Evolutionary conservation across 2,888 invertebrate species (phyloP).

Genomic region (Eilema sororculum): DNA sequence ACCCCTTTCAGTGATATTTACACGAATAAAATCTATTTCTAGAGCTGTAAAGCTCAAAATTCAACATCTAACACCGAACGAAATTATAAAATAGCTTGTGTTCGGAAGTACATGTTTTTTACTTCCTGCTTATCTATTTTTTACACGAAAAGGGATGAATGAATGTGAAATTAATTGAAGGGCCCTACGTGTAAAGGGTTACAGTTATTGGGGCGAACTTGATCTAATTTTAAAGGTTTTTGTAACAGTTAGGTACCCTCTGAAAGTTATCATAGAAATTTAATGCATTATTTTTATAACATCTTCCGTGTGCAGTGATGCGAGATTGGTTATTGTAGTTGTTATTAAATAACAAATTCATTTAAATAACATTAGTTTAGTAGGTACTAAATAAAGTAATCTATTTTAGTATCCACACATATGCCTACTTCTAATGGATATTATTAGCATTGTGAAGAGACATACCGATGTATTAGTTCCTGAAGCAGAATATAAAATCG

Average conservation of each 20-base stretch:
- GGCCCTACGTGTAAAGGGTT: constrained; percentile 69
- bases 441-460: constrained; percentile 7
- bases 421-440: not conserved
- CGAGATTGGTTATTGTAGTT: not conserved
- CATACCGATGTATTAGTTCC: constrained; percentile 25
- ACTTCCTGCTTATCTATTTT: constrained; percentile 77
- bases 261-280: not conserved
- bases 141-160: constrained; percentile 70
- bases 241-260: constrained; percentile 32
- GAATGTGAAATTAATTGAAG: constrained; percentile 84
- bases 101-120: constrained; percentile 63
- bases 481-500: too few relatives aligned
- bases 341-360: not conserved
- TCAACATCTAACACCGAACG: constrained; percentile 25
- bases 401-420: too few relatives aligned
- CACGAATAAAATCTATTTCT: constrained; percentile 47
- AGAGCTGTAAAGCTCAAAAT: constrained; percentile 50
- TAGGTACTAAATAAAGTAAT: not conserved
- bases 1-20: constrained; percentile 47
- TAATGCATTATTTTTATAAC: constrained; percentile 5
- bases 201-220: constrained; percentile 62
- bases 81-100: constrained; percentile 60
- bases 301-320: constrained; percentile 2
- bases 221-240: constrained; percentile 30
- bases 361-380: not conserved